Percentiles rank a stretch among this genome's conserved stretches.
Evolutionary conservation across 2,797 vertebrate species (phyloP).

Genomic region (Tokudaia tokunoshimensis): DNA sequence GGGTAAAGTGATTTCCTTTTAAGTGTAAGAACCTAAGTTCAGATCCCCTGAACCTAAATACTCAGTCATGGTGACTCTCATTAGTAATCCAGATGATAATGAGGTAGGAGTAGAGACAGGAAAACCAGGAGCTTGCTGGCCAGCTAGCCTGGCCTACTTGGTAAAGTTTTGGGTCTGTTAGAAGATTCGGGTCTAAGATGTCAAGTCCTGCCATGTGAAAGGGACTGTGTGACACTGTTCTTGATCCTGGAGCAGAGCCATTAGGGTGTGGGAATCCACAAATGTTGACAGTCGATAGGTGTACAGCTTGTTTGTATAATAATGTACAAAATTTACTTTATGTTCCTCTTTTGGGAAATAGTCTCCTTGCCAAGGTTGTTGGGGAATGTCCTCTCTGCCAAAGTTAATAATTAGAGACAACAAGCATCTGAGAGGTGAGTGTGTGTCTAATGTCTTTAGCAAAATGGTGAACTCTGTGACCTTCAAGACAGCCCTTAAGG

Average conservation of each 20-base stretch:
- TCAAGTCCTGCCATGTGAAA: neutral
- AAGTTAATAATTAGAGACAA: neutral
- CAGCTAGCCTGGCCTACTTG: neutral
- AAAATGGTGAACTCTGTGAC: neutral
- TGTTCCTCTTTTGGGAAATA: neutral
- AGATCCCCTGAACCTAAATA: neutral
- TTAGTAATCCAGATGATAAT: no score
- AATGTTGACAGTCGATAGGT: neutral
- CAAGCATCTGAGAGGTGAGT: neutral
- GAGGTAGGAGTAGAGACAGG: neutral
- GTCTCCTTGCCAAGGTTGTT: neutral
- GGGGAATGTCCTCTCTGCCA: neutral
- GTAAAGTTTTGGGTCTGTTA: neutral
- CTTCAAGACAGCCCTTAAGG: neutral
- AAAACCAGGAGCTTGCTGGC: neutral
- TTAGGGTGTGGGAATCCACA: neutral
- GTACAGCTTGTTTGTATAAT: neutral
- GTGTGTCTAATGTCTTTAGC: neutral
- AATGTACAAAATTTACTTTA: neutral
- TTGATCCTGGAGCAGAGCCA: neutral
- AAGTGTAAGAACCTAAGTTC: neutral
- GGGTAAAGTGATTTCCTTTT: neutral
- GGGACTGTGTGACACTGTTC: neutral
- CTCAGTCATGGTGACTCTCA: neutral
- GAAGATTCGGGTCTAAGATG: neutral